Evolutionary conservation across 2,113 vertebrate species (phyloP), one percentile per base, ranked within the genome.

Genomic region (Sorex fumeus): DNA sequence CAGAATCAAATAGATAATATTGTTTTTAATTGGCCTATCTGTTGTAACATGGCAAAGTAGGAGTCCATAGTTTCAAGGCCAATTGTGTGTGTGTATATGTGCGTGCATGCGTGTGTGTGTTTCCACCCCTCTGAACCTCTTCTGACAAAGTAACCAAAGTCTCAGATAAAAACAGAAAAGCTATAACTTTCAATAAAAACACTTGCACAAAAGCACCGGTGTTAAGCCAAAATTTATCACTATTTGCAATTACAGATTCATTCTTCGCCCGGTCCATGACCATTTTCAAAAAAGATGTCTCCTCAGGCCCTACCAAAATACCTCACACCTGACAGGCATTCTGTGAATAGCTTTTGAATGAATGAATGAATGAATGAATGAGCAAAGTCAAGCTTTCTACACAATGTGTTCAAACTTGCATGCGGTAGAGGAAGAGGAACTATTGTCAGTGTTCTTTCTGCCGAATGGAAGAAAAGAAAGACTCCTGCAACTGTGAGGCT

Each of bases 141-240:
- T 87, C 74, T 85, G 40, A 87, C 23, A 75, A 3, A 90, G 12
- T 88, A 64, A 92, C 79, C 40, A 67, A 93, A 94, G 47, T 47
- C 50, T 6, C 64, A 89, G 78, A 66, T 90, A 2, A 93, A 69
- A 70, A 34, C 18, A 70, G 15, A 84, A 76, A 86, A 77, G 3
- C 66, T 77, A 12, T 43, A 89, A 81, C 36, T 82, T 79, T 80
- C 40, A 79, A 57, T 77, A 83, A 9, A 89, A 34, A 67, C 25
- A 30, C 77, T 88, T 82, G 25, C 57, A 19, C 74, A 30, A 82
- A 91, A 85, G 8, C 21, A 57, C 11, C 47, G n/a, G 16, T 77
- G 13, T 88, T 82, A 79, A 92, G 57, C 36, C 47, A 5, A 69
- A n/a, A 91, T 27, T 1, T 8, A 6, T 50, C 30, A 83, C 85